Conservation (phyloP, 2,113 vertebrate genomes). For the Ariopsis seemanni region DNA sequence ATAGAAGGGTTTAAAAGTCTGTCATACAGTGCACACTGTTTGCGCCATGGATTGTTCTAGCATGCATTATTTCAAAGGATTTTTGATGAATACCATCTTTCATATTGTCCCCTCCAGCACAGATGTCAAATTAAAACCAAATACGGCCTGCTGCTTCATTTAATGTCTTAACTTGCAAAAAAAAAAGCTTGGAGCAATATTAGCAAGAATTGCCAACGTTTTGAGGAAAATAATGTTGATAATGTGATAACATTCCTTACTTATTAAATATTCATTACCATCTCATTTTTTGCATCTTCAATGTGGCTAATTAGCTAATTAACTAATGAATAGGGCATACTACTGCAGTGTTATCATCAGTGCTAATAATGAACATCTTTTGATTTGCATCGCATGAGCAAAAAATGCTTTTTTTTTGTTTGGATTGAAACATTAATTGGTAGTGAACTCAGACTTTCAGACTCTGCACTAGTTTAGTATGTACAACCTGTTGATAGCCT, state of each 20-base stretch:
- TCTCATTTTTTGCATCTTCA: not conserved
- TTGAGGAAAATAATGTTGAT: not conserved
- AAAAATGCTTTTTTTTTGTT: not conserved
- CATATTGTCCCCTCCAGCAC: not conserved
- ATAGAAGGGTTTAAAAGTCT: not conserved
- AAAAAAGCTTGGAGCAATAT: not conserved
- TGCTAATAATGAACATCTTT: not conserved
- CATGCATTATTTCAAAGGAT: not conserved
- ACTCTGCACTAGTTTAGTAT: not conserved
- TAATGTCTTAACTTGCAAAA: too few relatives aligned
- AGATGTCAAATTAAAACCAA: too few relatives aligned
- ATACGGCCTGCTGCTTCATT: too few relatives aligned
- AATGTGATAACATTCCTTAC: not conserved
- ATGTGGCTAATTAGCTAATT: not conserved
- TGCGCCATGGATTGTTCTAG: not conserved
- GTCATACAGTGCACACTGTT: not conserved
- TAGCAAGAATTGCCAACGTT: not conserved
- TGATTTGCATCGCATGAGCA: not conserved
- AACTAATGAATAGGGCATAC: not conserved
- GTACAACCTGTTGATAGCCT: not conserved
- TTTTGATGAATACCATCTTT: not conserved
- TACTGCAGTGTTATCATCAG: not conserved
- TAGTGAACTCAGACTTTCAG: not conserved
- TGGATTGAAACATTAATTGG: not conserved
- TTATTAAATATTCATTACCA: not conserved